Evolutionary conservation across 2,797 vertebrate genomes (phyloP), one percentile per base, ranked within the genome.

Genomic region (Sphaeramia orbicularis): DNA sequence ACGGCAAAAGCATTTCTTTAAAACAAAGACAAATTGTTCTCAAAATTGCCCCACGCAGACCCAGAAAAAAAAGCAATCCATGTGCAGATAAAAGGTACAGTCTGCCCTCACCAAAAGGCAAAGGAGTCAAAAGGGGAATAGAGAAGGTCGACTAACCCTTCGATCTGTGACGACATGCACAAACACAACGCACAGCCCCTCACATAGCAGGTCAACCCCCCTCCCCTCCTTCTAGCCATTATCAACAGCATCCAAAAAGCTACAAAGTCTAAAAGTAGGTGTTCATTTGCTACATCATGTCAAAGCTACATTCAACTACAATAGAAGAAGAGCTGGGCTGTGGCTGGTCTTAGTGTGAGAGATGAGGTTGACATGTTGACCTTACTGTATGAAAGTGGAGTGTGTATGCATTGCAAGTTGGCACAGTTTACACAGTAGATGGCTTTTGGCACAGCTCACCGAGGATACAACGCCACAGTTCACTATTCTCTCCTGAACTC

Each of bases 261-360:
- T 93, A 94, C 88, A 90, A 90, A 93, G 75, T 91, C 88, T 92
- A 92, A 92, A 92, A 89, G 85, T 90, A 87, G 84, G 61, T 92
- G 85, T 91, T 92, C 74, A 88, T 90, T 91, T 94, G 93, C 93
- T 94, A 94, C 94, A 94, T 94, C 82, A 91, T 92, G 86, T 94
- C 90, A 92, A 93, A 93, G 93, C 93, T 95, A 94, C 94, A 94
- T 94, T 94, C 90, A 93, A 93, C 92, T 93, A 94, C 88, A 83
- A 86, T 74, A 92, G 89, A 83, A 91, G 89, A 93, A 92, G 89
- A 91, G 92, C 88, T 93, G 87, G 90, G 85, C 90, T 90, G 94
- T 93, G 94, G 93, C 94, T 94, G 93, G 92, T 90, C 88, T 93
- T 89, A 90, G 91, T 83, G 86, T 91, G 91, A 85, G 89, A 85